These are phyloP conservation scores for Morpho helenor DNA, from an alignment of 2,888 invertebrate species.

Conservation along the genomic window DNA sequence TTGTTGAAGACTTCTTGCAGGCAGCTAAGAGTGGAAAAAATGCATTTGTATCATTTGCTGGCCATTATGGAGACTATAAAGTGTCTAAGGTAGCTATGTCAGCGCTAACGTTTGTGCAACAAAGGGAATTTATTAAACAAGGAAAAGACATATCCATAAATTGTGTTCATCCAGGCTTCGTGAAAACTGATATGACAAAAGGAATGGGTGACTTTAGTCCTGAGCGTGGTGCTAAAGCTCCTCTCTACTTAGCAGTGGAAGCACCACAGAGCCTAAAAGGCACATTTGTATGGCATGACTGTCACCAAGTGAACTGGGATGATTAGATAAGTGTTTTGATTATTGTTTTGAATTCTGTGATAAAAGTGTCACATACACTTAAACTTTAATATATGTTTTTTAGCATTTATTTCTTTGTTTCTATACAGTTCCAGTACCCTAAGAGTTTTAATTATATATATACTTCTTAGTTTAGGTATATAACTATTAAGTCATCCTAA, in stretches of 20 bases:
- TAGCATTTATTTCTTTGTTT: constrained; percentile 20
- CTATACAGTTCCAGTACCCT: background rate
- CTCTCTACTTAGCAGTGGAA: constrained; percentile 63
- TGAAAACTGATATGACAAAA: constrained; percentile 74
- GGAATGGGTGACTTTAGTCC: constrained; percentile 71
- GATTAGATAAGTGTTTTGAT: constrained; percentile 54
- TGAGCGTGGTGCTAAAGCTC: constrained; percentile 65
- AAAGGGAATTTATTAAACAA: constrained; percentile 68
- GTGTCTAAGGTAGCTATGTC: constrained; percentile 73
- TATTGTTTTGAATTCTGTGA: constrained; percentile 67
- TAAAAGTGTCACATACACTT: constrained; percentile 71
- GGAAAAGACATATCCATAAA: constrained; percentile 66
- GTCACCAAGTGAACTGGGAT: constrained; percentile 74
- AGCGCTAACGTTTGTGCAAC: constrained; percentile 70
- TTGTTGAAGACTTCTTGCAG: constrained; percentile 79
- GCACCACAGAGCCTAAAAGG: constrained; percentile 69
- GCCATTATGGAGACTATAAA: constrained; percentile 71
- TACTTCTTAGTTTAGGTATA: too few relatives aligned
- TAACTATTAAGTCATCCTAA: too few relatives aligned
- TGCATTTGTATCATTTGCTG: constrained; percentile 63
- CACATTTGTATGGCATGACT: constrained; percentile 71
- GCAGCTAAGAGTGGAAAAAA: constrained; percentile 70
- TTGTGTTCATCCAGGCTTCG: constrained; percentile 74
- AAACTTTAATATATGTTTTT: constrained; percentile 64
- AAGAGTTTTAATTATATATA: too few relatives aligned